phyloP scores from a whole-genome alignment of 23 tunicate species.

The Clavelina lepadiformis region DNA sequence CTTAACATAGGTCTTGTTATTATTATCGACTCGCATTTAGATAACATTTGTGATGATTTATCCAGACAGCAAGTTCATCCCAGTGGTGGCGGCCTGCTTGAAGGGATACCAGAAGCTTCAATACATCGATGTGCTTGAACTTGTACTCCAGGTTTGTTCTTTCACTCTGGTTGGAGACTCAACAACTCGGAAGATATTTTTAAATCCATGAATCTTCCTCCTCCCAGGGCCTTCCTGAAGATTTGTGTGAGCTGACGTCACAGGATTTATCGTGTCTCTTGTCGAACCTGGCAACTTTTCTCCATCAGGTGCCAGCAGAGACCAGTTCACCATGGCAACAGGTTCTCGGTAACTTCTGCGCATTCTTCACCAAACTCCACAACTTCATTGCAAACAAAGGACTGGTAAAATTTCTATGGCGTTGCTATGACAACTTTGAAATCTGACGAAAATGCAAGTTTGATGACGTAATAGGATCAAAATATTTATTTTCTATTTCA shows the following conservation, averaged over 20 bases:
- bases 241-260: not conserved
- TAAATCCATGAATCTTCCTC: too few relatives aligned
- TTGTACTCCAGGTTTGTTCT: slow-evolving; percentile 47
- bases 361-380: slow-evolving; percentile 12
- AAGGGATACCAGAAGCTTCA: slow-evolving; percentile 42
- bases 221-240: slow-evolving; percentile 41
- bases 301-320: slow-evolving; percentile 18
- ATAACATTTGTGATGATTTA: not conserved
- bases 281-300: slow-evolving; percentile 35
- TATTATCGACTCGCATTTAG: not conserved
- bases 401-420: slow-evolving; percentile 8
- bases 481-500: not conserved
- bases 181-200: too few relatives aligned
- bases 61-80: slow-evolving; percentile 40
- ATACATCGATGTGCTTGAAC: slow-evolving; percentile 29
- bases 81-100: slow-evolving; percentile 45
- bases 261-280: slow-evolving; percentile 13
- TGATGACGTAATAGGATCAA: too few relatives aligned
- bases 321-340: slow-evolving; percentile 18
- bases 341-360: slow-evolving; percentile 7
- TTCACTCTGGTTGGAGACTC: not conserved
- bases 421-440: not conserved
- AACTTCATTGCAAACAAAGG: slow-evolving; percentile 5
- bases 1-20: not conserved
- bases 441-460: not conserved